Evolutionary conservation across 2,888 invertebrate species (phyloP).

Genomic region (Sturmia bella): DNA sequence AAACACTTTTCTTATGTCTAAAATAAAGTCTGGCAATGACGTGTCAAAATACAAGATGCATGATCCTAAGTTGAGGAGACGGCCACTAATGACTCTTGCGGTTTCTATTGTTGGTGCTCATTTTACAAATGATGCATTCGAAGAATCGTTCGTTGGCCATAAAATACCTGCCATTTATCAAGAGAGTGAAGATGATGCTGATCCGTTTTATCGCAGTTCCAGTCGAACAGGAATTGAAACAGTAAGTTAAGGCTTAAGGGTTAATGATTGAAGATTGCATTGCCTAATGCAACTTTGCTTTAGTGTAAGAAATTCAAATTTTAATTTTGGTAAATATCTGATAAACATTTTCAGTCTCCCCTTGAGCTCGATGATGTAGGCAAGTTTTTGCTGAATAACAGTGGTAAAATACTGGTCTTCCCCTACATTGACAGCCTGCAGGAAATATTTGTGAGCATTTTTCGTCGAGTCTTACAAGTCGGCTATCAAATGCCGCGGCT

Average conservation of each 20-base stretch:
- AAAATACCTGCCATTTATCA: slow-evolving; percentile 75
- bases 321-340: background rate
- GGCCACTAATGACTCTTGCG: slow-evolving; percentile 80
- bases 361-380: slow-evolving; percentile 74
- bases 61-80: slow-evolving; percentile 77
- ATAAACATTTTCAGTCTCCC: slow-evolving; percentile 69
- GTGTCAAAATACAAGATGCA: slow-evolving; percentile 77
- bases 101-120: slow-evolving; percentile 81
- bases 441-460: slow-evolving; percentile 77
- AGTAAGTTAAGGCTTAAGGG: no score
- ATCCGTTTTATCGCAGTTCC: slow-evolving; percentile 62
- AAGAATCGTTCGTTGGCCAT: slow-evolving; percentile 60
- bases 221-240: slow-evolving; percentile 20
- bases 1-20: background rate
- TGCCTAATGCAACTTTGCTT: no score
- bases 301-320: no score
- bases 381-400: slow-evolving; percentile 77
- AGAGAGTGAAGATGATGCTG: slow-evolving; percentile 75
- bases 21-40: slow-evolving; percentile 76
- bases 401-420: slow-evolving; percentile 79
- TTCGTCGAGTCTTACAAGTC: slow-evolving; percentile 79
- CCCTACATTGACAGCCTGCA: slow-evolving; percentile 80
- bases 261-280: no score
- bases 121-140: slow-evolving; percentile 73
- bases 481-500: slow-evolving; percentile 81